Evolutionary conservation across 2,113 vertebrate genomes (phyloP).

Genomic region (Heliornis fulica): DNA sequence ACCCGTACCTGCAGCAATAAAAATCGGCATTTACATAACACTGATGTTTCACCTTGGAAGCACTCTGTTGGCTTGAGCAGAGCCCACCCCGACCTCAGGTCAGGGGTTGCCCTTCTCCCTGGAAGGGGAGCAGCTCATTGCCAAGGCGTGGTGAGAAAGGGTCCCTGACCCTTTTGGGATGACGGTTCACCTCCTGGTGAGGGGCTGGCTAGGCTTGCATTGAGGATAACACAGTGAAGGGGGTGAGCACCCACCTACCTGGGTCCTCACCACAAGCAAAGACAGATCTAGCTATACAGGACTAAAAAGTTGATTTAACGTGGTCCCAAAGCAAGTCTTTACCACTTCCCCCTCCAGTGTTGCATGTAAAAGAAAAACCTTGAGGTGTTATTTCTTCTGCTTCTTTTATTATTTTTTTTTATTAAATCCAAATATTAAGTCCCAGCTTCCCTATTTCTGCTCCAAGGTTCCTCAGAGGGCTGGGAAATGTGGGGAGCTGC

Average conservation of each 20-base stretch:
- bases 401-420: too few species aligned
- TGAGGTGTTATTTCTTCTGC: background rate
- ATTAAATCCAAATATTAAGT: background rate
- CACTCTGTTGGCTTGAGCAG: background rate
- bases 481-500: background rate
- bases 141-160: background rate
- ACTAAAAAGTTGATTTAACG: background rate
- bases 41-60: background rate
- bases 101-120: background rate
- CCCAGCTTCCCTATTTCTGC: background rate
- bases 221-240: background rate
- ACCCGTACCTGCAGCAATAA: background rate
- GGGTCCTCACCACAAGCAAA: background rate
- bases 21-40: background rate
- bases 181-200: rapidly evolving
- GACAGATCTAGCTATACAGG: background rate
- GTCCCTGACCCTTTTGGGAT: background rate
- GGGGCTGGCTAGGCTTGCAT: background rate
- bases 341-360: background rate
- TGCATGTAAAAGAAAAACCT: background rate
- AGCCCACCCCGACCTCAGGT: background rate
- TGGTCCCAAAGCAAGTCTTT: background rate
- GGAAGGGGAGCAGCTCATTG: background rate
- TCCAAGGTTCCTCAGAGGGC: background rate
- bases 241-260: background rate